Evolutionary conservation across 2,888 invertebrate genomes (phyloP), one percentile per base, ranked within the genome.

Genomic region (Tetranychus piercei): DNA sequence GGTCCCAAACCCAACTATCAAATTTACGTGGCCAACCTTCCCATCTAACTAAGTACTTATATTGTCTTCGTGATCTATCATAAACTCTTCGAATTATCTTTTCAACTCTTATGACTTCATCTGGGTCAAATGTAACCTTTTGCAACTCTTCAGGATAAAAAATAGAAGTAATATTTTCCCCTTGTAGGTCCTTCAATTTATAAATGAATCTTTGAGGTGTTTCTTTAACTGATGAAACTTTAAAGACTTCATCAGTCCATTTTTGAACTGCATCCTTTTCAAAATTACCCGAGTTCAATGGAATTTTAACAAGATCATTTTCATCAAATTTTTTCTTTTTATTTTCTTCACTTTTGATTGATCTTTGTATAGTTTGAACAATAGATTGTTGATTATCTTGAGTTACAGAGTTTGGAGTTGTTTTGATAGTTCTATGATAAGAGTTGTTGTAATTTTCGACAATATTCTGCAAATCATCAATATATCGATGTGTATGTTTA

Each of bases 401-500:
- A 1, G 8, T 44, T 8, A 71, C 71, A n/a, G 18, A 18, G 18
- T 7, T 34, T 7, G 71, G 71, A 20, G 18, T 1, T n/a, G 20
- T 44, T 43, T 71, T 71, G 1, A 71, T 71, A 9, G 71, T 20
- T 71, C n/a, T 34, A 7, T 71, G 71, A 7, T 71, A 71, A 7
- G 43, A 44, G n/a, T 71, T 8, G 23, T 71, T 71, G 44, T 71
- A 34, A 34, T 18, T 20, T 2, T 71, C 4, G 6, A 71, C n/a
- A n/a, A 71, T 44, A 1, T 22, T 9, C 4, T 34, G 34, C 6
- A 71, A 43, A 4, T 20, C 71, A 44, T 71, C 71, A 71, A 71
- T 71, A 7, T 15, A 71, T 71, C 44, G 15, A n/a, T 71, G 18
- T 18, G 78, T 79, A 44, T 78, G 78, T 18, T 77, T 75, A 20